Base-by-base conservation (phyloP, 2,888 invertebrate species). In the Noctua comes region DNA sequence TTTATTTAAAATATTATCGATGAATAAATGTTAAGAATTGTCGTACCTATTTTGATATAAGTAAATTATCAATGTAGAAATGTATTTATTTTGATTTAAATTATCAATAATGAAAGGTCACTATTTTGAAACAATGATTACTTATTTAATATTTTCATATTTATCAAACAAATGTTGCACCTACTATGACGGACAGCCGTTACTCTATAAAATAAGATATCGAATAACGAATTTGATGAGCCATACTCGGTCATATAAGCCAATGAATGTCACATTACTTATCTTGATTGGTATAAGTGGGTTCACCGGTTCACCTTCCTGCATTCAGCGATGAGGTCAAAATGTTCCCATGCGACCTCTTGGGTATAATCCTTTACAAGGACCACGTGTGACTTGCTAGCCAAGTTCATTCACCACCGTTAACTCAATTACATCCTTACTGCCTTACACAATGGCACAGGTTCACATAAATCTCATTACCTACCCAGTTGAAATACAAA, bases 351-450 rank as follows among this genome's bases (percentile, higher is more conserved):
- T 79, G 82, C 48, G 73, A 80, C 72, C 66, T 68, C 59, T 76
- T 40, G 16, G 40, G 57, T 43, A 40, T 68, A 78, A 79, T 84
- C 81, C 77, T 82, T 73, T 74, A 73, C 36, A 68, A 68, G 46
- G 43, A 81, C 10, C 82, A 85, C 79, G 72, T 85, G 79, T 4
- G 21, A 21, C 21, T 64, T 21, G 31, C 83, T 82, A 84, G 80
- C 71, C 77, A 90, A 91, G 93, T 93, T 93, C 91, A 90, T 92
- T 93, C 91, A 93, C 93, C 91, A 93, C 91, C 88, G 89, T 88
- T 91, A 90, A 92, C 87, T 90, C 87, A 86, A 93, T 91, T 90
- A 91, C 81, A 77, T 81, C 78, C 83, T 77, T 82, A 85, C 46
- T 73, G 70, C 76, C 65, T 27, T 79, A 77, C 75, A 85, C 77